Percentiles rank a stretch among this genome's conserved stretches.
Evolutionary conservation across 2,797 vertebrate genomes (phyloP).

Genomic region (Sebastes minor): DNA sequence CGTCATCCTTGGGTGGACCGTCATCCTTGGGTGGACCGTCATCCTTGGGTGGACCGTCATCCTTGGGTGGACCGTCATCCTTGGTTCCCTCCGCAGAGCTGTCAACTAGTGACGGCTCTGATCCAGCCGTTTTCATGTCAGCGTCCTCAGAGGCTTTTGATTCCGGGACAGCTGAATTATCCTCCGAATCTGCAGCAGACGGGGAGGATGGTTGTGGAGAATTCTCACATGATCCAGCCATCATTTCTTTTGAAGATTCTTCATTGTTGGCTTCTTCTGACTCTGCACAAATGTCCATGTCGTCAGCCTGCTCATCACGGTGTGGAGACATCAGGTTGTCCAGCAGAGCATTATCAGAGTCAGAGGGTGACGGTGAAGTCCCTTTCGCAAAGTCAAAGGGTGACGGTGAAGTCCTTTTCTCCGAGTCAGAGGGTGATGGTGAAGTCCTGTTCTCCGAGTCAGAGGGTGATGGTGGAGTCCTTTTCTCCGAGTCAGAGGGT

Average conservation of each 20-base stretch:
- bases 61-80: neutral
- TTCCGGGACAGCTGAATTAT: conserved; percentile 4
- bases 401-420: rapidly evolving
- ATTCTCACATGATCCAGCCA: conserved; percentile 12
- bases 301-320: conserved; percentile 24
- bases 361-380: neutral
- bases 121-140: neutral
- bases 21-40: neutral
- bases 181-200: conserved; percentile 6
- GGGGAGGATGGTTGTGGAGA: conserved; percentile 5
- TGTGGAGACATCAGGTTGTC: conserved; percentile 48
- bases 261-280: conserved; percentile 24
- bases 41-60: no score
- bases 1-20: no score
- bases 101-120: neutral
- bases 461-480: neutral
- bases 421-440: neutral
- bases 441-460: neutral
- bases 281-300: conserved; percentile 43
- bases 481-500: neutral
- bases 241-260: conserved; percentile 18
- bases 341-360: neutral
- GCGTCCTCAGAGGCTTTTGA: conserved; percentile 8
- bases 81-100: conserved; percentile 13
- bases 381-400: neutral